Percentiles rank a stretch among this genome's conserved stretches.
These are phyloP conservation scores for Heliconius cydno DNA, from an alignment of 2,888 invertebrate species.

Conservation along the genomic window DNA sequence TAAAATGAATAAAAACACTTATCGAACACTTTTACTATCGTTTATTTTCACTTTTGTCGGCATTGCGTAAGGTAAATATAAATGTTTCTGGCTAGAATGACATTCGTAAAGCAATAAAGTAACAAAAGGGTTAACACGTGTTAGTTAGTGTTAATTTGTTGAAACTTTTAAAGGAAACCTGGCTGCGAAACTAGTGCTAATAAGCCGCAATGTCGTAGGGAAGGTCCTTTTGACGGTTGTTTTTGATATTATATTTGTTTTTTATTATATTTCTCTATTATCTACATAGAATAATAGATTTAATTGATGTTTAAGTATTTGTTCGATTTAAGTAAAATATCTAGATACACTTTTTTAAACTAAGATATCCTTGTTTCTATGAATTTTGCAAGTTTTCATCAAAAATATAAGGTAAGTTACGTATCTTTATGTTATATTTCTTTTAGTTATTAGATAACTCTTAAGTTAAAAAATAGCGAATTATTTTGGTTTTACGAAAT, in stretches of 20 bases:
- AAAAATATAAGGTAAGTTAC: no score
- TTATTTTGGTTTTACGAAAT: no score
- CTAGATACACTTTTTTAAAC: not conserved
- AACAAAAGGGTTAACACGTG: conserved; percentile 76
- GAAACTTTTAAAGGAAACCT: conserved; percentile 42
- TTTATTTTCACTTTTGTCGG: conserved; percentile 79
- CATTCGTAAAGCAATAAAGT: conserved; percentile 69
- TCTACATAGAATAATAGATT: not conserved
- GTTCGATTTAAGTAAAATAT: not conserved
- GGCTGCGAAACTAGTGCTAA: conserved; percentile 46
- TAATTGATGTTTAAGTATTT: not conserved
- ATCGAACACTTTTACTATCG: conserved; percentile 67
- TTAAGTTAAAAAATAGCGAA: no score
- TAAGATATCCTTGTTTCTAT: no score
- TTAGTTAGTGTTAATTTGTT: conserved; percentile 76
- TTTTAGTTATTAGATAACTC: no score
- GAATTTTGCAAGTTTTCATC: no score
- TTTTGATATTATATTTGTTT: conserved; percentile 30
- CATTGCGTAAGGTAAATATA: conserved; percentile 55
- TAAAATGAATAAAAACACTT: conserved; percentile 48
- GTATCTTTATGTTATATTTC: no score
- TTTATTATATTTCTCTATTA: conserved; percentile 3
- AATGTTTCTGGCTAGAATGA: conserved; percentile 57
- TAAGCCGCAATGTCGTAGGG: conserved; percentile 41
- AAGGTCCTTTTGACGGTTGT: conserved; percentile 25